Conservation (phyloP, 2,888 invertebrate genomes). For the Melanophora roralis region DNA sequence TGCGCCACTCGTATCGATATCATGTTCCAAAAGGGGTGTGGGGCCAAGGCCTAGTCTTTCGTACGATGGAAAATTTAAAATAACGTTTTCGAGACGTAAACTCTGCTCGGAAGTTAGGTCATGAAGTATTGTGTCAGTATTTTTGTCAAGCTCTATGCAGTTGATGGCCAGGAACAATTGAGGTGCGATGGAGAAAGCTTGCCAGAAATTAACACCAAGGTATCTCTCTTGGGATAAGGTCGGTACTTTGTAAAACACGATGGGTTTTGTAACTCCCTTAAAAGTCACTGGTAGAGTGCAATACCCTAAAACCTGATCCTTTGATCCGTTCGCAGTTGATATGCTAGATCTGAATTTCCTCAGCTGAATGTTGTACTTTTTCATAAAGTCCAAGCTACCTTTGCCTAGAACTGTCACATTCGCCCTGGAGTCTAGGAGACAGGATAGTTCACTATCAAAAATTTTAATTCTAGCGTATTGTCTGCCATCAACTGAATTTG, state of each 20-base stretch:
- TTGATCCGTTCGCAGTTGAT: background rate
- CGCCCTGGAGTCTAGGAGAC: background rate
- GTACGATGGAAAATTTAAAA: background rate
- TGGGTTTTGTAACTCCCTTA: background rate
- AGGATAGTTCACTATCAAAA: background rate
- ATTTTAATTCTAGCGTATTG: background rate
- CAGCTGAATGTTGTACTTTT: background rate
- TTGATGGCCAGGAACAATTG: background rate
- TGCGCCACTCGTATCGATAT: slow-evolving; percentile 24
- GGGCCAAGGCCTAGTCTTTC: background rate
- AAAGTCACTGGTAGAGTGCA: background rate
- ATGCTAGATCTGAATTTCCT: background rate
- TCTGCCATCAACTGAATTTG: background rate
- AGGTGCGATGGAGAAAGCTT: background rate
- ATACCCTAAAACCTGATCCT: background rate
- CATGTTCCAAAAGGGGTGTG: background rate
- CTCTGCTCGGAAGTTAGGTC: background rate
- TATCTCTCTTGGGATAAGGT: background rate
- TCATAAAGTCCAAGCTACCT: background rate
- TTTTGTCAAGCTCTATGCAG: background rate
- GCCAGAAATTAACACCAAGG: background rate
- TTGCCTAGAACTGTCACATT: background rate
- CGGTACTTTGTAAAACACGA: background rate
- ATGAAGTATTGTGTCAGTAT: background rate
- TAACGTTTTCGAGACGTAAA: background rate